Evolutionary conservation across 2,888 invertebrate genomes (phyloP), one percentile per base, ranked within the genome.

Genomic region (Euzetes globulus): DNA sequence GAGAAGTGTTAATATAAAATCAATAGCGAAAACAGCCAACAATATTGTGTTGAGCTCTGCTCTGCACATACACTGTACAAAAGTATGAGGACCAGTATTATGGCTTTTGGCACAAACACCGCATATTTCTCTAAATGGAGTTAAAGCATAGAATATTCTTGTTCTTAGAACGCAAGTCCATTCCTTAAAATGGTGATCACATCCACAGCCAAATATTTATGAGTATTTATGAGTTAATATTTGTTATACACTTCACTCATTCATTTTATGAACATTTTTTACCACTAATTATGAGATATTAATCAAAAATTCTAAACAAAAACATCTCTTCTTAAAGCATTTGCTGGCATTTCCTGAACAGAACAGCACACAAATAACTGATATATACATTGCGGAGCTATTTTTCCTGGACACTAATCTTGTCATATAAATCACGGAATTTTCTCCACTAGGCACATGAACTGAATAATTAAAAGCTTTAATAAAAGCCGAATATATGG

Each of bases 1-100:
- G 25, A 55, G 55, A 63, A 33, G 63, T 63, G 63, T 63, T 63
- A 63, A 63, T 63, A 63, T 63, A 63, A 63, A 63, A 63, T 63
- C 63, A 63, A 63, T 63, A 63, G 29, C 37, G 33, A 17, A 63
- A 15, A 55, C 22, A 17, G 52, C 19, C 52, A n/a, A 22, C 22
- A 22, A 55, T 25, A 33, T 37, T 63, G 50, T 63, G 22, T 60
- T 5, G 63, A 17, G n/a, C 63, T n/a, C n/a, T 63, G 63, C 63
- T 29, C 15, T 17, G 60, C 27, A 19, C n/a, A 25, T 47, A 47
- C 47, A 19, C 22, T 17, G 52, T 52, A 52, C 5, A 19, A 52
- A 17, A 55, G 19, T 19, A 55, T 55, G 55, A 22, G 9, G 19
- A 19, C 11, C 19, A 25, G 52, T 52, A 19, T 19, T 52, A 11